phyloP scores from a whole-genome alignment of 2,797 vertebrate species.

The Xenops minutus region DNA sequence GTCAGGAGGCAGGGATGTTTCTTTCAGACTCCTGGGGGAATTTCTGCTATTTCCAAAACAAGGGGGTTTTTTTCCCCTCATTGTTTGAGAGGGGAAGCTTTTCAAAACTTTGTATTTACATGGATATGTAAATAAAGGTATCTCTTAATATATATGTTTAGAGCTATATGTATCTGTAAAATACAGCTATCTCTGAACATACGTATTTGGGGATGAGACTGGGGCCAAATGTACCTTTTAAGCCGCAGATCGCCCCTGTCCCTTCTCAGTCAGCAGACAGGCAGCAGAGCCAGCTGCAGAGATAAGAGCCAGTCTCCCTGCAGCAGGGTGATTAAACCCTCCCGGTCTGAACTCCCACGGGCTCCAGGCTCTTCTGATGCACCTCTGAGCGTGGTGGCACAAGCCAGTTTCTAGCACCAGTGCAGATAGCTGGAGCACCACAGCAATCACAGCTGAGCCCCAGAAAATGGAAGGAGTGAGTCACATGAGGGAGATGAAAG shows the following conservation, averaged over 20 bases:
- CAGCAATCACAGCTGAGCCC: not conserved
- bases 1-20: not conserved
- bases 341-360: not conserved
- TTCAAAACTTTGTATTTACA: not conserved
- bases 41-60: not conserved
- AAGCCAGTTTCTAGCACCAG: not conserved
- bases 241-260: not conserved
- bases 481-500: slow-evolving; percentile 66
- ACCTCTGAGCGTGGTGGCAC: not conserved
- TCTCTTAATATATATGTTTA: not conserved
- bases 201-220: not conserved
- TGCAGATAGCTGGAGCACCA: slow-evolving; percentile 33
- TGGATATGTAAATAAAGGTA: not conserved
- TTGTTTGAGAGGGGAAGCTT: not conserved
- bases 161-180: not conserved
- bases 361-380: not conserved
- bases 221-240: not conserved
- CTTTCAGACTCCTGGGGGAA: not conserved
- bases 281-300: not conserved
- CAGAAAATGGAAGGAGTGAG: slow-evolving; percentile 34
- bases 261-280: not conserved
- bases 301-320: not conserved
- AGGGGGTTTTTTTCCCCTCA: not conserved
- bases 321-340: not conserved
- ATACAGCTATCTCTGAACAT: not conserved